Base-by-base conservation (phyloP, 2,113 vertebrate genomes). In the Microcebus lehilahytsara region DNA sequence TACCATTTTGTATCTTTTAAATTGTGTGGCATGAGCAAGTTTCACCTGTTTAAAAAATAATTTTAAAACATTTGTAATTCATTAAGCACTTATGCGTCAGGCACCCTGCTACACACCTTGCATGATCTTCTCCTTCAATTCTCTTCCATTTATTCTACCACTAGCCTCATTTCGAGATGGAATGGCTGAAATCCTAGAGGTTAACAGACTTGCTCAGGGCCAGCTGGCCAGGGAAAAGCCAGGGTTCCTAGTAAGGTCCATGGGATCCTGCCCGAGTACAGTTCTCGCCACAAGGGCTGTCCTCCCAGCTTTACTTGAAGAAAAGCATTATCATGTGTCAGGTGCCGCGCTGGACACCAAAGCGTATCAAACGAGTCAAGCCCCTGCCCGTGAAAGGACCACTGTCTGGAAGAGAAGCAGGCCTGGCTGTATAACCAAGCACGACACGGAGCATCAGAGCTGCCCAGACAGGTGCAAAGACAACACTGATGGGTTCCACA, bases 401-500 rank as follows among this genome's bases (percentile, higher is more conserved):
- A 1, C 14, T 5, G 37, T 46, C 40, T 32, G 12, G 72, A 23
- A 30, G 62, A 66, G 32, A 32, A 25, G 79, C 22, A 1, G 40
- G 46, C 9, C 12, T 2, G 25, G 53, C 17, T 22, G 30, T 3
- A 12, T 3, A 27, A 19, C 40, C 40, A 49, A 11, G 10, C 9
- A 12, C 0, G 10, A 23, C 6, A 58, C 1, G 17, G 64, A 37
- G 46, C 5, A 2, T 14, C 6, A 2, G 1, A 9, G 37, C 67
- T 25, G 53, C 34, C 37, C 30, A 75, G 72, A 46, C 25, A 75
- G 42, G 42, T 88, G 40, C 37, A 6, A 3, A n/a, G 53, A 20
- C 42, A 12, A 5, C 0, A 4, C 3, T 1, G n/a, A 14, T 13
- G 40, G 10, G 3, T 37, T 20, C 20, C 27, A 1, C 0, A 6